Evolutionary conservation across 2,888 invertebrate genomes (phyloP).

Genomic region (Brassicogethes aeneus): DNA sequence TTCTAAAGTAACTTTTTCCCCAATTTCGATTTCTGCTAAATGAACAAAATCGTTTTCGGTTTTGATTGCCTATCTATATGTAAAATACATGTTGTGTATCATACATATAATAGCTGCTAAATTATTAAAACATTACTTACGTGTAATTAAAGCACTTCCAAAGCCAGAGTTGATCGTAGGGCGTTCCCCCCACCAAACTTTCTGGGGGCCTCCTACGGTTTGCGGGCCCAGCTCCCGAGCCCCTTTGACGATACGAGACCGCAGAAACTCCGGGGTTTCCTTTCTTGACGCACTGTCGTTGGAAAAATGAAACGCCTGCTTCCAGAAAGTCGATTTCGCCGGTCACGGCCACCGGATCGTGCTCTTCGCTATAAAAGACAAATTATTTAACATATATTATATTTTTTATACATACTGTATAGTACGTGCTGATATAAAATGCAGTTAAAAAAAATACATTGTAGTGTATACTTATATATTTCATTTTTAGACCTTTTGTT

Average conservation of each 20-base stretch:
- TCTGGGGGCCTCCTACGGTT: slow-evolving; percentile 42
- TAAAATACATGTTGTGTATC: too few relatives aligned
- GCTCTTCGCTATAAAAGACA: slow-evolving; percentile 34
- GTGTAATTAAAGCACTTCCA: slow-evolving; percentile 62
- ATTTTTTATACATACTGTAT: too few relatives aligned
- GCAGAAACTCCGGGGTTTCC: slow-evolving; percentile 44
- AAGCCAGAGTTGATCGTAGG: slow-evolving; percentile 55
- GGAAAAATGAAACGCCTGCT: slow-evolving; percentile 53
- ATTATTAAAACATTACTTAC: slow-evolving; percentile 34
- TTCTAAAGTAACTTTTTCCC: too few relatives aligned
- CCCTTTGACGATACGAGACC: slow-evolving; percentile 48
- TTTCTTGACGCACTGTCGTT: slow-evolving; percentile 45
- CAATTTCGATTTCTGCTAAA: too few relatives aligned
- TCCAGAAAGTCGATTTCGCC: slow-evolving; percentile 50
- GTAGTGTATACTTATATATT: too few relatives aligned
- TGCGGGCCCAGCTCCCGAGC: slow-evolving; percentile 41
- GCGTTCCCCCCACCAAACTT: slow-evolving; percentile 49
- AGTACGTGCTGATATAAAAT: too few relatives aligned
- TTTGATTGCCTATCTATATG: too few relatives aligned
- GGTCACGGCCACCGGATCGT: slow-evolving; percentile 23
- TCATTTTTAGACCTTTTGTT: too few relatives aligned
- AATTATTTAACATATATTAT: too few relatives aligned
- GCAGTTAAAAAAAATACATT: too few relatives aligned
- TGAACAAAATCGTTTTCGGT: too few relatives aligned
- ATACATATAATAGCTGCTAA: too few relatives aligned